phyloP scores from a whole-genome alignment of 2,113 vertebrate genomes.

The Myanophis thanlyinensis region DNA sequence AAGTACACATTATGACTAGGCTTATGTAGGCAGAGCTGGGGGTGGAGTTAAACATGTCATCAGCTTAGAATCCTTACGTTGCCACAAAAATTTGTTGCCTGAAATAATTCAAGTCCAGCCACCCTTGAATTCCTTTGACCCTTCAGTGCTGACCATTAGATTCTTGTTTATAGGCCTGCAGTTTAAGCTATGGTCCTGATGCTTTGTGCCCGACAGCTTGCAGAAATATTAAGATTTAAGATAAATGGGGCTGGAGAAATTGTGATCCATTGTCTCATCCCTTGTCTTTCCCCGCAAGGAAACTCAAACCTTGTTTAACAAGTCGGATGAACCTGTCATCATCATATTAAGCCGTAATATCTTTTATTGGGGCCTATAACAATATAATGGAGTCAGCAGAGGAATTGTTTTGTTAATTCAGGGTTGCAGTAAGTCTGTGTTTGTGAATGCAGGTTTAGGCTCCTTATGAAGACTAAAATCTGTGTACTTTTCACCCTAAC shows the following conservation, averaged over 20 bases:
- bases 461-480: not conserved
- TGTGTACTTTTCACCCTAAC: not conserved
- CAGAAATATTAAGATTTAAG: not conserved
- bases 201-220: not conserved
- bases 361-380: not conserved
- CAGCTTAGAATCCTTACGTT: not conserved
- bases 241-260: not conserved
- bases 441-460: not conserved
- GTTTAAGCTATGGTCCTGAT: not conserved
- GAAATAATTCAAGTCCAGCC: not conserved
- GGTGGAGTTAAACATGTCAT: not conserved
- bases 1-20: not conserved
- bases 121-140: not conserved
- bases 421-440: not conserved
- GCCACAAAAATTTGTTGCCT: no score
- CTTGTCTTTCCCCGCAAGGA: not conserved
- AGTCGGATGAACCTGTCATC: not conserved
- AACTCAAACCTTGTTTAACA: not conserved
- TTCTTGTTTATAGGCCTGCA: not conserved
- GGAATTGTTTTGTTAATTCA: not conserved
- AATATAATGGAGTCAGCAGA: not conserved
- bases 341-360: not conserved
- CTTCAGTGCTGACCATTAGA: not conserved
- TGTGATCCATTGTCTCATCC: not conserved
- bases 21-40: not conserved